phyloP scores from a whole-genome alignment of 2,797 vertebrate genomes.

The Acomys russatus region DNA sequence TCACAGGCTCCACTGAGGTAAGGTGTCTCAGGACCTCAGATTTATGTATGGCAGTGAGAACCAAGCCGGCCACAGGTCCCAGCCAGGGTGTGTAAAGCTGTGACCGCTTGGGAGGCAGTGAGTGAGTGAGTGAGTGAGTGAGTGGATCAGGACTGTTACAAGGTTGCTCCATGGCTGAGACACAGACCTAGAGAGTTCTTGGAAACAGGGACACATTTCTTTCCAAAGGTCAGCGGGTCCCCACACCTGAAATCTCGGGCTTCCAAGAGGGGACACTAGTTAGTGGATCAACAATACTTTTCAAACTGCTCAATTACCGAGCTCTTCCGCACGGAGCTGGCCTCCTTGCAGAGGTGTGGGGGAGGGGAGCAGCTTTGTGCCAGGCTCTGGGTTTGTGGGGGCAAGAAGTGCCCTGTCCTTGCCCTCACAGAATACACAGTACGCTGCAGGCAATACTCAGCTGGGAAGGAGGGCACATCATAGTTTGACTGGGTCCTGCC shows the following conservation, averaged over 20 bases:
- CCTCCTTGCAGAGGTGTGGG: background rate
- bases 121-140: background rate
- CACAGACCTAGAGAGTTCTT: background rate
- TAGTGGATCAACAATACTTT: background rate
- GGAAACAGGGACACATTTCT: background rate
- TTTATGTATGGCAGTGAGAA: background rate
- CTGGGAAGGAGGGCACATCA: background rate
- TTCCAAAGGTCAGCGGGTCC: background rate
- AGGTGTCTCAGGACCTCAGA: background rate
- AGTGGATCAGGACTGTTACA: background rate
- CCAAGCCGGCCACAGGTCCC: background rate
- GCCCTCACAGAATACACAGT: accelerated
- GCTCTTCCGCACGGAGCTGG: background rate
- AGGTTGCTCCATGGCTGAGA: background rate
- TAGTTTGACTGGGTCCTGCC: background rate
- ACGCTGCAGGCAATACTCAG: no score
- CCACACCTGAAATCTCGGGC: background rate
- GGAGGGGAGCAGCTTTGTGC: background rate
- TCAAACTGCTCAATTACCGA: background rate
- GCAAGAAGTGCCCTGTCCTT: background rate
- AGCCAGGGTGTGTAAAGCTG: background rate
- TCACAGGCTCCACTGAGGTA: constrained; percentile 98
- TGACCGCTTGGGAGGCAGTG: no score
- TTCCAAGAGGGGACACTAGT: background rate
- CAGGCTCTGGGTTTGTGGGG: background rate